Evolutionary conservation across 2,113 vertebrate species (phyloP).

Genomic region (Aplodontia rufa): DNA sequence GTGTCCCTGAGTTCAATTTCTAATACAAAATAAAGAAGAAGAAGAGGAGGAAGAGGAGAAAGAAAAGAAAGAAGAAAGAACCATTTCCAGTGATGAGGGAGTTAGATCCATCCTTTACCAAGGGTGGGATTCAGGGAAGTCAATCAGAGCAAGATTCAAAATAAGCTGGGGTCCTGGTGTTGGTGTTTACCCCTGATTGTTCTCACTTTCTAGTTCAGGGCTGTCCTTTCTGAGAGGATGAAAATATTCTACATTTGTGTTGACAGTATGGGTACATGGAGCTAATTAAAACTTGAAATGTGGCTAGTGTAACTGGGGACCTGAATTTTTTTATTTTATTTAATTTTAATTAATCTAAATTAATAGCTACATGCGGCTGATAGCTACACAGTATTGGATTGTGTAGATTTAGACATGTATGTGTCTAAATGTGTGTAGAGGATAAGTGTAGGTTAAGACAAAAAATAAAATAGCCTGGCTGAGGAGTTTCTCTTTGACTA

Average conservation of each 20-base stretch:
- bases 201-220: background rate
- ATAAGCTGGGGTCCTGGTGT: background rate
- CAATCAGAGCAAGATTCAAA: background rate
- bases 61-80: background rate
- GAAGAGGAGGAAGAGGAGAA: too few species aligned
- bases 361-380: background rate
- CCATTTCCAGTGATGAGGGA: background rate
- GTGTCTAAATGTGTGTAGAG: background rate
- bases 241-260: background rate
- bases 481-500: background rate
- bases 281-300: background rate
- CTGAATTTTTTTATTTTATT: background rate
- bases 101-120: background rate
- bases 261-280: background rate
- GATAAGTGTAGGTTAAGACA: conserved; percentile 9
- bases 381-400: background rate
- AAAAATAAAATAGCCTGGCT: background rate
- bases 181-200: background rate
- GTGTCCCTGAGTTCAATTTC: too few species aligned
- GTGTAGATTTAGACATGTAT: background rate
- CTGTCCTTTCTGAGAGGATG: background rate
- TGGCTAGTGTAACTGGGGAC: background rate
- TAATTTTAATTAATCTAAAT: conserved; percentile 8
- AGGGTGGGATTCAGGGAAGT: background rate
- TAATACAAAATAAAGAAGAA: too few species aligned